These are phyloP conservation scores for Perca fluviatilis DNA, from an alignment of 2,113 vertebrate species.

Conservation along the genomic window DNA sequence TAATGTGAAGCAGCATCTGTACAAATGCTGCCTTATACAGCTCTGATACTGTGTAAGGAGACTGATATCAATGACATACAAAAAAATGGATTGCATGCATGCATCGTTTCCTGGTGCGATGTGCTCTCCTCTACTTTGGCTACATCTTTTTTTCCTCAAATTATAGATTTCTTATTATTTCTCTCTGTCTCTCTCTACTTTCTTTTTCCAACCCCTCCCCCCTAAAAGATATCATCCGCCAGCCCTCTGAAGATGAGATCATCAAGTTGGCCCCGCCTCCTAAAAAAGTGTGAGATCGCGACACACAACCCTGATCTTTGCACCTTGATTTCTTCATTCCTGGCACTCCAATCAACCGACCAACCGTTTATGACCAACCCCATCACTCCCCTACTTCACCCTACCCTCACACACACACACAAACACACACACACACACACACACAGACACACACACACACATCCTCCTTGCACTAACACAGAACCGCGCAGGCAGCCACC, in stretches of 20 bases:
- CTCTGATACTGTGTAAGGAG: no score
- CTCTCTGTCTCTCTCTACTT: background rate
- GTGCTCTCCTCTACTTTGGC: background rate
- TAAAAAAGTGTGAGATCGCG: conserved; percentile 90
- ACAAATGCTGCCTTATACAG: no score
- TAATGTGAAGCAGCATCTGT: no score
- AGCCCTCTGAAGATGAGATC: conserved; percentile 96
- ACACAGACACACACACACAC: conserved; percentile 31
- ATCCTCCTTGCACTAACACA: conserved; percentile 40
- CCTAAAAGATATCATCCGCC: conserved; percentile 92
- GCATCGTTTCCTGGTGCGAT: background rate
- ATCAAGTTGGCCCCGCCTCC: conserved; percentile 96
- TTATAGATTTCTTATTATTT: background rate
- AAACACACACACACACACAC: conserved; percentile 23
- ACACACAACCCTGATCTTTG: conserved; percentile 59
- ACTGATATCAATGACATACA: no score
- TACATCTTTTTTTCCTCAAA: background rate
- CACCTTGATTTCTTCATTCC: conserved; percentile 73
- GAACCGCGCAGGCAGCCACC: conserved; percentile 35
- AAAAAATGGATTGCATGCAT: no score
- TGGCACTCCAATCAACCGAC: conserved; percentile 63
- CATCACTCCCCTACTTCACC: background rate
- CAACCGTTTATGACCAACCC: conserved; percentile 46
- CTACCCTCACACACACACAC: background rate
- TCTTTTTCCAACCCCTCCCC: background rate